These are phyloP conservation scores for Chloroclystis v-ata DNA, from an alignment of 2,888 invertebrate genomes.

Conservation along the genomic window DNA sequence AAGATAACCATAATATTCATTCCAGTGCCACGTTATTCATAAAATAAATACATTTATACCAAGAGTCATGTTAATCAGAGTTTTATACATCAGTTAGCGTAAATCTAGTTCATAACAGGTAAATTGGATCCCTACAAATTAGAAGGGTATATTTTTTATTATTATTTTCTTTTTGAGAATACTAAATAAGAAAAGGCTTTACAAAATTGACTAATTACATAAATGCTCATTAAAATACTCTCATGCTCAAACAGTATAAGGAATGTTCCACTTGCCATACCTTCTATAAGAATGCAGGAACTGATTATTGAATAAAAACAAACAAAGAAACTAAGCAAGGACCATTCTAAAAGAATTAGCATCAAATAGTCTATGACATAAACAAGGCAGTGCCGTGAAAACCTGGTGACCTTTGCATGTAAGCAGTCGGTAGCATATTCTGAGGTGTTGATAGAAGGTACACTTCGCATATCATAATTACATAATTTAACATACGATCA, in stretches of 20 bases:
- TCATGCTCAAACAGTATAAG: background rate
- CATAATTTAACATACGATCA: no score
- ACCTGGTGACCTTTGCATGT: constrained; percentile 30
- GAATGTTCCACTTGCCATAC: background rate
- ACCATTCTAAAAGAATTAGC: constrained; percentile 19
- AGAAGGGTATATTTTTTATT: background rate
- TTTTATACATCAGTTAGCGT: background rate
- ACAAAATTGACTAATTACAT: no score
- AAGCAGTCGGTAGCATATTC: constrained; percentile 14
- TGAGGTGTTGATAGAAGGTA: no score
- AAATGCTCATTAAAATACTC: no score
- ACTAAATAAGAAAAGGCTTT: no score
- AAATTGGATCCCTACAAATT: background rate
- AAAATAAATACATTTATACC: no score
- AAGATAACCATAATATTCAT: no score
- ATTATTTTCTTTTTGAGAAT: no score
- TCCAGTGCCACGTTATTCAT: background rate
- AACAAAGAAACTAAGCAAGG: constrained; percentile 12
- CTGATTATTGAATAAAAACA: background rate
- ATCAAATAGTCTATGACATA: constrained; percentile 25
- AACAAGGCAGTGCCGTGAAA: constrained; percentile 20
- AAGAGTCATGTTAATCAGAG: background rate
- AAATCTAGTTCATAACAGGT: background rate
- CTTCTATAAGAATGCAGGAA: constrained; percentile 6
- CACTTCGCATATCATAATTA: no score